phyloP scores from a whole-genome alignment of 2,888 invertebrate species.

The Xestia sexstrigata region DNA sequence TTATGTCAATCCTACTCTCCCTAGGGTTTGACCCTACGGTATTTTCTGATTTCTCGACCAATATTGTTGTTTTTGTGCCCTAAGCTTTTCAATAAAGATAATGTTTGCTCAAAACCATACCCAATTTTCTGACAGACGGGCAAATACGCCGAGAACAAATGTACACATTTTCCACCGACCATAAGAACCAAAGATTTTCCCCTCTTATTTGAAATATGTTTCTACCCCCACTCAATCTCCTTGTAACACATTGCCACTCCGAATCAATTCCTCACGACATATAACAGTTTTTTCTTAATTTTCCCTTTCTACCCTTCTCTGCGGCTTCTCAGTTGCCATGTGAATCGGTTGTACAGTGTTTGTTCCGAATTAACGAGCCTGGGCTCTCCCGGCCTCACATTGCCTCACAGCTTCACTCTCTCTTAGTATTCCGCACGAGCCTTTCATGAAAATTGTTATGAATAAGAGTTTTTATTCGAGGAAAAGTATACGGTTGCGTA shows the following conservation, averaged over 20 bases:
- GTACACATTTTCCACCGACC: neutral
- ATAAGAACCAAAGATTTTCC: slow-evolving; percentile 11
- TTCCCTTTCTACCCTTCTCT: slow-evolving; percentile 45
- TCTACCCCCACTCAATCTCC: slow-evolving; percentile 28
- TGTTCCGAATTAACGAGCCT: slow-evolving; percentile 69
- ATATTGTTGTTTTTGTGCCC: neutral
- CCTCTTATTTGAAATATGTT: slow-evolving; percentile 17
- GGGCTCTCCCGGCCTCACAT: slow-evolving; percentile 25
- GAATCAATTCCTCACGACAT: slow-evolving; percentile 71
- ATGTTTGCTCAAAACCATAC: neutral
- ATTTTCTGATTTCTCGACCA: neutral
- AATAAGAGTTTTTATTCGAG: slow-evolving; percentile 55
- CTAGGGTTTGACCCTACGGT: neutral
- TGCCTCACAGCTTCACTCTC: slow-evolving; percentile 14
- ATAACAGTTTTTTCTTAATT: slow-evolving; percentile 71
- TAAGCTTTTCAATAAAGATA: slow-evolving; percentile 1
- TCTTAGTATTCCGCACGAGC: slow-evolving; percentile 56
- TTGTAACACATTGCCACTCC: slow-evolving; percentile 61
- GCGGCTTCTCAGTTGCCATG: slow-evolving; percentile 68
- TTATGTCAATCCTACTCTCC: neutral
- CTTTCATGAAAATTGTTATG: slow-evolving; percentile 65
- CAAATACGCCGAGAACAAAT: slow-evolving; percentile 1
- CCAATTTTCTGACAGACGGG: neutral
- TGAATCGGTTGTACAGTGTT: slow-evolving; percentile 64
- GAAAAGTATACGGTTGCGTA: slow-evolving; percentile 54